phyloP scores from a whole-genome alignment of 1,140 invertebrate species.

The Dufourea novaeangliae region DNA sequence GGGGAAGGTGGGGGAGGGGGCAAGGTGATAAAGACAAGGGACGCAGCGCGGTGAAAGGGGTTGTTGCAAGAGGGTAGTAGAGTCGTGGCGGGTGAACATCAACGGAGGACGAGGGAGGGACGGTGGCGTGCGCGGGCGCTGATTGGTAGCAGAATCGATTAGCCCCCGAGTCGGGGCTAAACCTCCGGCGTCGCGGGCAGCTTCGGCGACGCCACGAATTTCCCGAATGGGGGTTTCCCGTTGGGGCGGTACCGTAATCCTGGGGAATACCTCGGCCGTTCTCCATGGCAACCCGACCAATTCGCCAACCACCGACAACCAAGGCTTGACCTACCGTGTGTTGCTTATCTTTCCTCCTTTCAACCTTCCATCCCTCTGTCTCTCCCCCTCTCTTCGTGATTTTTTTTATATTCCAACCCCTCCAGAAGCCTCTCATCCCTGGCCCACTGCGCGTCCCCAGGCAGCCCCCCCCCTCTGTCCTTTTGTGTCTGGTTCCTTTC shows the following conservation, averaged over 20 bases:
- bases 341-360: slow-evolving; percentile 54
- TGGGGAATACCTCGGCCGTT: slow-evolving; percentile 74
- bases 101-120: slow-evolving; percentile 50
- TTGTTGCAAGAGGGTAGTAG: slow-evolving; percentile 1
- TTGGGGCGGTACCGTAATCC: slow-evolving; percentile 76
- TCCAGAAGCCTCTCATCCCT: slow-evolving; percentile 6
- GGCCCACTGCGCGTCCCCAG: slow-evolving; percentile 18
- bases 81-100: slow-evolving; percentile 50
- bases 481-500: slow-evolving; percentile 44
- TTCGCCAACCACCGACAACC: slow-evolving; percentile 78
- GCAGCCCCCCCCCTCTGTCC: no score
- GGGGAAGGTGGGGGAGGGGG: no score
- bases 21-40: background rate
- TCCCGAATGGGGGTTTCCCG: slow-evolving; percentile 78
- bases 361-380: background rate
- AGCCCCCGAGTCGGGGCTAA: slow-evolving; percentile 75
- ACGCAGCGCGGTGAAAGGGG: background rate
- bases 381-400: background rate
- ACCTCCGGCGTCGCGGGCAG: slow-evolving; percentile 71
- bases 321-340: slow-evolving; percentile 71
- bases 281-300: slow-evolving; percentile 78
- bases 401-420: slow-evolving; percentile 13
- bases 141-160: slow-evolving; percentile 79
- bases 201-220: slow-evolving; percentile 77
- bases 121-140: slow-evolving; percentile 69